Conservation (phyloP, 2,797 vertebrate genomes). For the Loris lydekkerianus region DNA sequence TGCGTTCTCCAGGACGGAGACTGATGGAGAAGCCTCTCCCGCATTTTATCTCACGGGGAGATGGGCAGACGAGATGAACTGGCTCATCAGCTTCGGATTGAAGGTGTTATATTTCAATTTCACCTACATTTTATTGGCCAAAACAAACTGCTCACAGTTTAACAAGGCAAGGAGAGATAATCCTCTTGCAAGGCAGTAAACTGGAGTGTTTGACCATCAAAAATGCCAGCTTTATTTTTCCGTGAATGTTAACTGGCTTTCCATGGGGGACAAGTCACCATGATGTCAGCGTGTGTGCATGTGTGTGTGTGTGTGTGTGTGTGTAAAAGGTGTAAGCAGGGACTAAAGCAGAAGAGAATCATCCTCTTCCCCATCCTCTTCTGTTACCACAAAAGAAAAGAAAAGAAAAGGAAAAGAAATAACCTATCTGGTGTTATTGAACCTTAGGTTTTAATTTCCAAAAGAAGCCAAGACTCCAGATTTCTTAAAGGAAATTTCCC, state of each 20-base stretch:
- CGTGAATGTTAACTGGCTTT: not conserved
- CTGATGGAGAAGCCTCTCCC: not conserved
- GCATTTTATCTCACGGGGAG: not conserved
- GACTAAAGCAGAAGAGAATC: not conserved
- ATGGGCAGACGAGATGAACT: not conserved
- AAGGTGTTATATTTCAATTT: conserved; percentile 43
- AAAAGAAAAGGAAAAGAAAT: too few species aligned
- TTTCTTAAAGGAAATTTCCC: not conserved
- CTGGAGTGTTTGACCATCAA: not conserved
- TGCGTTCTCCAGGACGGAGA: not conserved
- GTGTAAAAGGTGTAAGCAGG: not conserved
- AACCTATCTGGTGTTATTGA: not conserved
- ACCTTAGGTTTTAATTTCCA: conserved; percentile 38
- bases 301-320: not conserved
- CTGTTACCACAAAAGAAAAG: not conserved
- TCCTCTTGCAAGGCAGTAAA: conserved; percentile 6
- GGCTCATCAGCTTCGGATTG: not conserved
- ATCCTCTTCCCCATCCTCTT: not conserved
- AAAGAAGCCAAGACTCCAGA: not conserved
- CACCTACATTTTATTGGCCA: conserved; percentile 27
- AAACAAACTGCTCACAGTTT: conserved; percentile 10
- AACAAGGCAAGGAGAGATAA: not conserved
- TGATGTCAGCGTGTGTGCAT: not conserved
- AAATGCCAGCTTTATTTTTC: not conserved
- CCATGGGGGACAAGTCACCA: not conserved